Percentiles rank a stretch among this genome's conserved stretches.
These are phyloP conservation scores for Ceramica pisi DNA, from an alignment of 2,888 invertebrate species.

Conservation along the genomic window DNA sequence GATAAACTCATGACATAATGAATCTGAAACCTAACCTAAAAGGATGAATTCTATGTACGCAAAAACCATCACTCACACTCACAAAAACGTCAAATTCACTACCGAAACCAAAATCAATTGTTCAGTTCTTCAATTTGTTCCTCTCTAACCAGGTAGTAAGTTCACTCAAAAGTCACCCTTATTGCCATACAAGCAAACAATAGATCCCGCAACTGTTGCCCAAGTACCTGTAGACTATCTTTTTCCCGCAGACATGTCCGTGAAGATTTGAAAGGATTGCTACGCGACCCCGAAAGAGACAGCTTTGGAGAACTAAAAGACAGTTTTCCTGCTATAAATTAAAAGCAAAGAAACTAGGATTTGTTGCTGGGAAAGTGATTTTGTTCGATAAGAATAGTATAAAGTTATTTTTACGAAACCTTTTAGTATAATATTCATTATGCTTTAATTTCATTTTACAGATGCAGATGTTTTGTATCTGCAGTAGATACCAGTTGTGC, in stretches of 20 bases:
- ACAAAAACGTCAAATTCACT: too few species aligned
- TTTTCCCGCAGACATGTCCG: slow-evolving; percentile 63
- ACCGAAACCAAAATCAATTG: neutral
- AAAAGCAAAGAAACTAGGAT: slow-evolving; percentile 3
- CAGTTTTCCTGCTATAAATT: slow-evolving; percentile 25
- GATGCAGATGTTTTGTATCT: neutral
- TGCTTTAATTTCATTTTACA: neutral
- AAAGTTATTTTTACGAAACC: neutral
- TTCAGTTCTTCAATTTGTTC: neutral
- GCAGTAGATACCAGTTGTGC: neutral
- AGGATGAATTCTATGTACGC: too few species aligned
- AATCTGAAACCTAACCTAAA: too few species aligned
- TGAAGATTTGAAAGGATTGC: slow-evolving; percentile 71
- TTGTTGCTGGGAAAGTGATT: neutral
- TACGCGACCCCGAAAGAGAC: slow-evolving; percentile 42
- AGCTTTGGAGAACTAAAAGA: slow-evolving; percentile 43
- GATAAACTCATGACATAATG: too few species aligned
- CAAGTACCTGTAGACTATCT: slow-evolving; percentile 65
- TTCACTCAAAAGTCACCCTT: slow-evolving; percentile 10
- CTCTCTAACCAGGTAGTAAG: slow-evolving; percentile 3
- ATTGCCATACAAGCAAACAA: slow-evolving; percentile 24
- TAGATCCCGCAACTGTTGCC: slow-evolving; percentile 46
- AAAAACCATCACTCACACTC: too few species aligned
- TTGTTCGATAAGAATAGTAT: neutral
- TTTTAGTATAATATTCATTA: neutral